These are phyloP conservation scores for Tenualosa thibaudeaui DNA, from an alignment of 2,797 vertebrate genomes.

Conservation along the genomic window DNA sequence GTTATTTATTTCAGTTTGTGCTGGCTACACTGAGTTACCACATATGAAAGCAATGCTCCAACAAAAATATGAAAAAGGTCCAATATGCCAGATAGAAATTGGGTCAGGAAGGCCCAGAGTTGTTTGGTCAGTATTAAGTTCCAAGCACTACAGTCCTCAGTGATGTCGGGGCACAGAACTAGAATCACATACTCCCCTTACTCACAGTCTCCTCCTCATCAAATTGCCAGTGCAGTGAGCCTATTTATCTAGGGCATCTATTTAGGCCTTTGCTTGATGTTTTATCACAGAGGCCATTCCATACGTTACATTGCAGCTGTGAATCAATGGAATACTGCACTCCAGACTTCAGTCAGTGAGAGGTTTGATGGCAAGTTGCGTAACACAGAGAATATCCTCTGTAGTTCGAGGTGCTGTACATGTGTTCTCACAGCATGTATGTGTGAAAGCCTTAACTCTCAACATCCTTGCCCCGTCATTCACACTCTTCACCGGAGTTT, in stretches of 20 bases:
- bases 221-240: background rate
- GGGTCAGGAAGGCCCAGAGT: background rate
- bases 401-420: background rate
- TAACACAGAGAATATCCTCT: constrained; percentile 1
- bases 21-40: background rate
- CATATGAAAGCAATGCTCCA: background rate
- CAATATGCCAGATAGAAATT: background rate
- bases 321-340: background rate
- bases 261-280: background rate
- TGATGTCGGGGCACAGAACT: background rate
- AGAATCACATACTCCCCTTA: background rate
- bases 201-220: background rate
- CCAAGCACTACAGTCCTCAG: background rate
- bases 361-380: background rate
- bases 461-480: background rate
- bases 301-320: background rate
- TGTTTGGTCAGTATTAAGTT: background rate
- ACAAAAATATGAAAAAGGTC: background rate
- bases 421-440: constrained; percentile 3
- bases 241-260: background rate
- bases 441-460: background rate
- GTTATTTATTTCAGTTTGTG: background rate
- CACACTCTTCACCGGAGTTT: background rate
- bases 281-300: background rate
- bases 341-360: background rate